Evolutionary conservation across 2,888 invertebrate species (phyloP).

Genomic region (Alentia gelatinosa): DNA sequence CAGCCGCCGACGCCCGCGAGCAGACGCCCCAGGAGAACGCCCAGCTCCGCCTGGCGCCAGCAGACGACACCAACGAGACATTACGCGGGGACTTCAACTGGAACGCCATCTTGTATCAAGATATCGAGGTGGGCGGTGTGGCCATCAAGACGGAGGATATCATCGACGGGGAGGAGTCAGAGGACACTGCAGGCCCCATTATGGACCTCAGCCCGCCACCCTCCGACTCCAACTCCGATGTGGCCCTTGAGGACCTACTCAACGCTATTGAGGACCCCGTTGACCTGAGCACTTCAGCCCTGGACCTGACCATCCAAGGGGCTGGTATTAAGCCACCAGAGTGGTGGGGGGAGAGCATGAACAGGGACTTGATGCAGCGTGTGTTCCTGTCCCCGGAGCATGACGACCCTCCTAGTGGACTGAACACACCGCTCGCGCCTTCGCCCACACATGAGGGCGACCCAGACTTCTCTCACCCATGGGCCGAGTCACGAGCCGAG

Average conservation of each 20-base stretch:
- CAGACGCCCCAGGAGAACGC: neutral
- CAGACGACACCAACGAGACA: conserved; percentile 52
- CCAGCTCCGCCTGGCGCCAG: neutral
- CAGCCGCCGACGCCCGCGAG: neutral
- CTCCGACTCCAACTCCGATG: conserved; percentile 76
- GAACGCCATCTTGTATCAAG: conserved; percentile 77
- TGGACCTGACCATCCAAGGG: conserved; percentile 79
- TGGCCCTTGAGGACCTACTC: conserved; percentile 76
- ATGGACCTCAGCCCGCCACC: conserved; percentile 77
- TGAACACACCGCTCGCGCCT: conserved; percentile 64
- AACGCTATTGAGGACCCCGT: conserved; percentile 66
- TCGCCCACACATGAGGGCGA: conserved; percentile 69
- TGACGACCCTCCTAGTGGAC: neutral
- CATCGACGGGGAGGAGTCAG: conserved; percentile 70
- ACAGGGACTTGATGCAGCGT: conserved; percentile 23
- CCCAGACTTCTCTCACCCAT: conserved; percentile 69
- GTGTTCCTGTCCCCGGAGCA: conserved; percentile 18
- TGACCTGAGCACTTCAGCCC: conserved; percentile 70
- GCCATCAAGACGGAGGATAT: conserved; percentile 77
- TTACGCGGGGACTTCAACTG: conserved; percentile 75
- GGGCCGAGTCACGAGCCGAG: conserved; percentile 70
- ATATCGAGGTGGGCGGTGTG: conserved; percentile 78
- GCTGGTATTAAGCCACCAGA: conserved; percentile 77
- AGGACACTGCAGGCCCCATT: conserved; percentile 50
- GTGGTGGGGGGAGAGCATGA: conserved; percentile 78